Evolutionary conservation across 2,797 vertebrate genomes (phyloP).

Genomic region (Silurus lanzhouensis): DNA sequence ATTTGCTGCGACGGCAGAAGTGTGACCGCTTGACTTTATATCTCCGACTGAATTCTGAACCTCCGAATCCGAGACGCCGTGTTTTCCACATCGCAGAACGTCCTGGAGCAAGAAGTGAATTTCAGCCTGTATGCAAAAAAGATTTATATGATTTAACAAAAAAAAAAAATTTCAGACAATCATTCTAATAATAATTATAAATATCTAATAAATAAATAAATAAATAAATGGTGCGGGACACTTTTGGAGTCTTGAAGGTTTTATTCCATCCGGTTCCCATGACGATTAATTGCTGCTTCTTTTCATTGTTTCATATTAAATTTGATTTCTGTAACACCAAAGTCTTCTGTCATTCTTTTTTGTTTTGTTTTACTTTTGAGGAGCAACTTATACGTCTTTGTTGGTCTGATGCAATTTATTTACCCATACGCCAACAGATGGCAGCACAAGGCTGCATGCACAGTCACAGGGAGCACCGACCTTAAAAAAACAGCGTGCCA

Average conservation of each 20-base stretch:
- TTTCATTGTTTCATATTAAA: slow-evolving; percentile 74
- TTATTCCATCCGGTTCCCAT: slow-evolving; percentile 19
- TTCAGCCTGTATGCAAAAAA: slow-evolving; percentile 72
- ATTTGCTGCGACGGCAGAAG: neutral
- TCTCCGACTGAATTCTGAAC: neutral
- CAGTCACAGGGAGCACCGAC: too few species aligned
- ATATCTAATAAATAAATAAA: neutral
- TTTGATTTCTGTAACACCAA: slow-evolving; percentile 61
- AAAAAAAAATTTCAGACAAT: slow-evolving; percentile 67
- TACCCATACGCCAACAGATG: too few species aligned
- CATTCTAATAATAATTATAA: slow-evolving; percentile 63
- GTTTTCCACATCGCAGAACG: slow-evolving; percentile 45
- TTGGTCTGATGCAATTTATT: too few species aligned
- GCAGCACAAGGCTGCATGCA: too few species aligned
- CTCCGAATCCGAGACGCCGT: neutral
- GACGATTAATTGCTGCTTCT: slow-evolving; percentile 53
- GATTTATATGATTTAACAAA: slow-evolving; percentile 51
- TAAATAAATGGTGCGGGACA: slow-evolving; percentile 50
- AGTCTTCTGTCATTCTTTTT: neutral
- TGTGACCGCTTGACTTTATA: slow-evolving; percentile 9
- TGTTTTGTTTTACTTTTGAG: neutral
- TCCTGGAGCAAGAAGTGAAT: slow-evolving; percentile 43
- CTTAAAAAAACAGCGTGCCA: too few species aligned
- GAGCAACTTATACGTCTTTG: too few species aligned
- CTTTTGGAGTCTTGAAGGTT: slow-evolving; percentile 57